These are phyloP conservation scores for Nycticorax nycticorax DNA, from an alignment of 2,113 vertebrate genomes.

Conservation along the genomic window DNA sequence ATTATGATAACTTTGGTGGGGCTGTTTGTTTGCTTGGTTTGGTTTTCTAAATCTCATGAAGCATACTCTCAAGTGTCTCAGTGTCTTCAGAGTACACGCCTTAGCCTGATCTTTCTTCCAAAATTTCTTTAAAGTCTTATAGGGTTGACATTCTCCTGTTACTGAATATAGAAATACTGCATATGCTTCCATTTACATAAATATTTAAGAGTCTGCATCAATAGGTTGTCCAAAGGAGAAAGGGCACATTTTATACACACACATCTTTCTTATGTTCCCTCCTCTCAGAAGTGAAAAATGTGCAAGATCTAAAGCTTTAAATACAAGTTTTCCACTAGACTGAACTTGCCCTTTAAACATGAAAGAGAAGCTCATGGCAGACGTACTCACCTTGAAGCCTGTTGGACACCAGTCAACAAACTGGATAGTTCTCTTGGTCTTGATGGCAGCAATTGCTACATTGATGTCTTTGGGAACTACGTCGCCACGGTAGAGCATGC, in stretches of 20 bases:
- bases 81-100: background rate
- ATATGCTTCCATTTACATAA: background rate
- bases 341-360: background rate
- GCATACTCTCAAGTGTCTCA: background rate
- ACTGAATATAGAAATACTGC: background rate
- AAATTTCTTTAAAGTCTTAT: background rate
- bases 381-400: slow-evolving; percentile 75
- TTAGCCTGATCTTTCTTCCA: background rate
- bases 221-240: background rate
- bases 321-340: background rate
- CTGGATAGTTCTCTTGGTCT: slow-evolving; percentile 76
- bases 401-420: slow-evolving; percentile 82
- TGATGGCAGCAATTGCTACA: slow-evolving; percentile 74
- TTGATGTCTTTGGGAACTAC: slow-evolving; percentile 81
- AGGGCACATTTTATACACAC: background rate
- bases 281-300: background rate
- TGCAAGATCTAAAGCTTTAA: background rate
- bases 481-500: slow-evolving; percentile 77
- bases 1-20: background rate
- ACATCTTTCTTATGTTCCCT: accelerated
- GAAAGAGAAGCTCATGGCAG: background rate
- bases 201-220: background rate
- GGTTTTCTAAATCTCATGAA: background rate
- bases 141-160: background rate
- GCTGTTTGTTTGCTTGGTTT: background rate